Conservation (phyloP, 2,113 vertebrate species). For the Amphiprion percula region DNA sequence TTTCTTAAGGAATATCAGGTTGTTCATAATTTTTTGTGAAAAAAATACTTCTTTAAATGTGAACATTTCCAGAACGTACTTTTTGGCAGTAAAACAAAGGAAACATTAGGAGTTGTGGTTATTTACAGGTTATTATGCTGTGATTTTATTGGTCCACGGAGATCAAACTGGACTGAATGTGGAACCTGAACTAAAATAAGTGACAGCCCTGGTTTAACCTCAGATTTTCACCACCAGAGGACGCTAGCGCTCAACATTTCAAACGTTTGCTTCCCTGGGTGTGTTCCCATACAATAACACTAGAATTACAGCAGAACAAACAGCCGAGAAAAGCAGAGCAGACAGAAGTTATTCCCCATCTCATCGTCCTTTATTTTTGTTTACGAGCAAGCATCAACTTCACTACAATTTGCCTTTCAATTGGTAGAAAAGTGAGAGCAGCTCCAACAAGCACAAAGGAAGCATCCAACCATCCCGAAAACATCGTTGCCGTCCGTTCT, state of each 20-base stretch:
- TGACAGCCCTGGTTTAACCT: no score
- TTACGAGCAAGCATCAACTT: slow-evolving; percentile 87
- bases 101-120: no score
- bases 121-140: no score
- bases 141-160: no score
- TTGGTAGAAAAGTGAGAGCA: slow-evolving; percentile 85
- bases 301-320: not conserved
- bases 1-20: no score
- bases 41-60: no score
- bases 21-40: no score
- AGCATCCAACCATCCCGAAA: slow-evolving; percentile 74
- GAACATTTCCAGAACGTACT: no score
- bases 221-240: slow-evolving; percentile 56
- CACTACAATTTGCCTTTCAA: slow-evolving; percentile 82
- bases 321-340: slow-evolving; percentile 14
- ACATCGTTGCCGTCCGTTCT: slow-evolving; percentile 67
- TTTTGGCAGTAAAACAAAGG: no score
- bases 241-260: not conserved
- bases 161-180: no score
- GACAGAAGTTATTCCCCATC: slow-evolving; percentile 73
- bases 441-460: slow-evolving; percentile 85
- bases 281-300: slow-evolving; percentile 11
- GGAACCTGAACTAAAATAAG: no score
- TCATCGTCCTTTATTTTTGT: slow-evolving; percentile 87
- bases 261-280: not conserved